Base-by-base conservation (phyloP, 2,888 invertebrate genomes). In the Pristionchus arcanus region DNA sequence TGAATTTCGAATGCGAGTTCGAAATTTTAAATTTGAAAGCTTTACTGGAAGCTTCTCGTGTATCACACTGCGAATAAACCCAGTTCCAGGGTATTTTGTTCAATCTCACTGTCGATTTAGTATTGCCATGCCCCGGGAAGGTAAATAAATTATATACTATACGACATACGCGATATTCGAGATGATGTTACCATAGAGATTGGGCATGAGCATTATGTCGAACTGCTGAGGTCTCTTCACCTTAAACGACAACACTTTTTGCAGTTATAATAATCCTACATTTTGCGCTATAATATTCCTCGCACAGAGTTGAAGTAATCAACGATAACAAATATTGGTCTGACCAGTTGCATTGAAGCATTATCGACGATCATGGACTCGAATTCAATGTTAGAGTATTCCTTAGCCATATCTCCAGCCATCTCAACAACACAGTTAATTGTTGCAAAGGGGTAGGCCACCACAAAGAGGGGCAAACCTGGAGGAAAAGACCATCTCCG, bases 191-290 rank as follows among this genome's bases (percentile, higher is more conserved):
- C 99, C 99, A 96, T 99, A 99, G 92, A 99, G 96, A 95, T 99
- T 99, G 0, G 99, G 98, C 97, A 98, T 98, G 90, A 98, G 96
- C 97, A 99, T 97, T 84, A 99, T 98, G 96, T 99, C 99, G 96
- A 99, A 99, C 95, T 99, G 98, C 95, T 98, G 97, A 0, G 98
- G 98, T 74, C 95, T 95, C 2, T 96, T 95, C 37, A 96, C 96
- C 95, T 92, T 49, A n/a, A 91, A 34, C 31, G 34, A 85, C 13
- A 55, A 11, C 31, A 55, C 28, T 25, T 21, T 49, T 9, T 34
- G 4, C 42, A 53, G n/a, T n/a, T n/a, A n/a, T n/a, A n/a, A n/a
- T n/a, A n/a, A n/a, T n/a, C n/a, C n/a, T 49, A 7, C 42, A 49
- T 49, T 49, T 49, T 9, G 42, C 42, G 42, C 42, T 49, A 49